Evolutionary conservation across 2,797 vertebrate species (phyloP), one percentile per base, ranked within the genome.

Genomic region (Phoxinus dragarum): DNA sequence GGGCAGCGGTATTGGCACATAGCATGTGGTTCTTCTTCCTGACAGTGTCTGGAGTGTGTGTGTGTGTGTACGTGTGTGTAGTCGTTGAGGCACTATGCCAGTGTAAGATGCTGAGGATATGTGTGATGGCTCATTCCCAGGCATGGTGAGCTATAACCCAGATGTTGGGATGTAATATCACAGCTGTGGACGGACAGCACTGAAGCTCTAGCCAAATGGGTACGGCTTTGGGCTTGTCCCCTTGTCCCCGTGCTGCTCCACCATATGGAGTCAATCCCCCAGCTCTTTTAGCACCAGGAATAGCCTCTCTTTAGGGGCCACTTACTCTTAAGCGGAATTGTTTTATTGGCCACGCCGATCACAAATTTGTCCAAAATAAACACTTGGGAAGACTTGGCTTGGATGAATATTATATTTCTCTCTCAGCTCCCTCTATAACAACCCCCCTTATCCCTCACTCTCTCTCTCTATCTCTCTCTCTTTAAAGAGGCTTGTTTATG

Each of bases 241-340:
- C 95, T 95, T 94, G 96, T 97, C 97, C 96, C 96, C 97, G 96
- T 98, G 97, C 98, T 98, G 97, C 97, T 96, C 95, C 72, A 96
- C 97, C 98, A 99, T 99, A 99, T 99, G 98, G 98, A 98, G 98
- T 95, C 97, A 96, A 98, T 99, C 97, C 97, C 95, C 93, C 94
- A 94, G 95, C 95, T 96, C 95, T 95, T 97, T 97, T 98, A 98
- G 97, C 96, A 97, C 96, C 96, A 97, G 96, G 94, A 96, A 96
- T 96, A 95, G 94, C 96, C 96, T 96, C 96, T 97, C 97, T 99
- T 97, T 96, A 95, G 96, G 97, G 97, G 96, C 96, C 97, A 98
- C 96, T 96, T 95, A 96, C 96, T 96, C 96, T 97, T 98, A 98
- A 98, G 97, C 97, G 96, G 96, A 97, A 95, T 97, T 97, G 97